Conservation (phyloP, 2,888 invertebrate genomes). For the Ornithoptera alexandrae region DNA sequence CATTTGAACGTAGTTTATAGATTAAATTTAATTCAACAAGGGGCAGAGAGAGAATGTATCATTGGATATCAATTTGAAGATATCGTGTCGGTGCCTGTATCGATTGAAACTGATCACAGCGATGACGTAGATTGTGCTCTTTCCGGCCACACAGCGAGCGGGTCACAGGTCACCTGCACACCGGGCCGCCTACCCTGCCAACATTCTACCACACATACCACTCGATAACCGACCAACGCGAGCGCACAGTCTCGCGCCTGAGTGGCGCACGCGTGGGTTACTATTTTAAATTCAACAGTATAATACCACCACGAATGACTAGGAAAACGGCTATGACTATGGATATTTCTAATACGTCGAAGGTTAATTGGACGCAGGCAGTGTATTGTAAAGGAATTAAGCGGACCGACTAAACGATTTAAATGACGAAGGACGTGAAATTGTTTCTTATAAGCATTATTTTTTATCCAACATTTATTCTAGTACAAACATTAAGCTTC, state of each 20-base stretch:
- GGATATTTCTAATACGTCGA: conserved; percentile 69
- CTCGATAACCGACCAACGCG: conserved; percentile 37
- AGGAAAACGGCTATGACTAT: conserved; percentile 64
- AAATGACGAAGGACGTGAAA: conserved; percentile 40
- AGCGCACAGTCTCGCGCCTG: conserved; percentile 32
- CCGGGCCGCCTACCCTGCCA: conserved; percentile 61
- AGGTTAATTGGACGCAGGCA: conserved; percentile 76
- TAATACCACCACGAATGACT: conserved; percentile 53
- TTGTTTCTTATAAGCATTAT: conserved; percentile 36
- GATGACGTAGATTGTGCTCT: conserved; percentile 50
- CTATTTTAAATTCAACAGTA: conserved; percentile 39
- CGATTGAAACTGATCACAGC: conserved; percentile 37
- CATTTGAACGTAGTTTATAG: background rate
- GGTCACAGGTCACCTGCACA: conserved; percentile 67
- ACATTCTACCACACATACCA: conserved; percentile 54
- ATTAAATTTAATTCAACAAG: background rate
- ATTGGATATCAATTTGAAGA: conserved; percentile 35
- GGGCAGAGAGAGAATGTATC: background rate
- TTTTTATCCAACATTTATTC: conserved; percentile 11
- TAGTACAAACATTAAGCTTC: conserved; percentile 24
- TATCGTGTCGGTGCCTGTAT: conserved; percentile 30
- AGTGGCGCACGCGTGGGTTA: conserved; percentile 31
- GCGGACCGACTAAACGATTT: conserved; percentile 51
- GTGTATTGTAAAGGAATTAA: conserved; percentile 71
- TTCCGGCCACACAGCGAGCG: conserved; percentile 60